A percentile compares a stretch with the other conserved stretches of the same genome.
phyloP scores from a whole-genome alignment of 2,888 invertebrate species.

The Trimorus sp. region DNA sequence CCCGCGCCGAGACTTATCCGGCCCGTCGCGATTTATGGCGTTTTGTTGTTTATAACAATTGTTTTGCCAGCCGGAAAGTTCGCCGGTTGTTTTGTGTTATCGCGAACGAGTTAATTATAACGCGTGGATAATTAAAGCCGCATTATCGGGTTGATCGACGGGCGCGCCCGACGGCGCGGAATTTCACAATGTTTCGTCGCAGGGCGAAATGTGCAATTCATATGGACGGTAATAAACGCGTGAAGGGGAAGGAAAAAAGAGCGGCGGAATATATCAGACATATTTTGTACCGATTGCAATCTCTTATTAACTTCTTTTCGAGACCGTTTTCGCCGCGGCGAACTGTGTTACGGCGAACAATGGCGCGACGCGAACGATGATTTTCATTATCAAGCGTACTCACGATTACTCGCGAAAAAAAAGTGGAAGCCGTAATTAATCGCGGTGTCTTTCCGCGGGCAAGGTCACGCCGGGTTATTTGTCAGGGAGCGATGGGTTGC shows the following conservation, averaged over 20 bases:
- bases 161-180: conserved; percentile 22
- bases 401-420: conserved; percentile 42
- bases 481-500: conserved; percentile 19
- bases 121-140: conserved; percentile 45
- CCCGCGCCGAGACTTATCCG: neutral
- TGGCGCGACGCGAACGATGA: conserved; percentile 41
- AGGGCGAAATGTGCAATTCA: conserved; percentile 62
- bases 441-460: conserved; percentile 25
- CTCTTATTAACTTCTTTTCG: conserved; percentile 60
- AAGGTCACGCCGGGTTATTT: conserved; percentile 29
- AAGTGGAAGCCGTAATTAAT: conserved; percentile 49
- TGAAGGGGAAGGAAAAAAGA: conserved; percentile 30
- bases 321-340: conserved; percentile 46
- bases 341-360: conserved; percentile 58
- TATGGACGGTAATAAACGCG: conserved; percentile 57
- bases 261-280: conserved; percentile 52
- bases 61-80: conserved; percentile 22
- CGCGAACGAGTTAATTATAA: conserved; percentile 60
- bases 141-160: conserved; percentile 55
- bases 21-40: no score
- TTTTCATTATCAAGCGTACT: conserved; percentile 57
- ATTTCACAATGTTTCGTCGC: conserved; percentile 52
- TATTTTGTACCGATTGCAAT: conserved; percentile 60
- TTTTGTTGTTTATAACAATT: no score
- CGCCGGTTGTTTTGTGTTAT: conserved; percentile 34